A percentile compares a stretch with the other conserved stretches of the same genome.
phyloP scores from a whole-genome alignment of 2,797 vertebrate genomes.

The Nothura maculosa region DNA sequence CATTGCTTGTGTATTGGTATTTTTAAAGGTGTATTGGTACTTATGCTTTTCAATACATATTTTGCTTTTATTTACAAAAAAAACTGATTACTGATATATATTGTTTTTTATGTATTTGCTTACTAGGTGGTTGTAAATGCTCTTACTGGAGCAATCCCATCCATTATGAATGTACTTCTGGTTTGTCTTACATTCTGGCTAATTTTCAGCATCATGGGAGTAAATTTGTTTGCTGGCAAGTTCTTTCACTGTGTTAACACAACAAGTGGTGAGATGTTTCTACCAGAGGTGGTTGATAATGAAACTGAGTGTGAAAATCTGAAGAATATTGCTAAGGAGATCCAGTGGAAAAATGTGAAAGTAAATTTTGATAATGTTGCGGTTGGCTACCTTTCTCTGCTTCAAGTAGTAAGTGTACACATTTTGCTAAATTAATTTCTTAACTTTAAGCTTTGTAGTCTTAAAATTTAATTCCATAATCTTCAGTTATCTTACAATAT shows the following conservation, averaged over 20 bases:
- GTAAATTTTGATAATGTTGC: conserved; percentile 98
- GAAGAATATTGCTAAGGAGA: conserved; percentile 13
- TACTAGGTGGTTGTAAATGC: conserved; percentile 97
- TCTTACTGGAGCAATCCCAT: conserved; percentile 96
- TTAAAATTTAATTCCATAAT: background rate
- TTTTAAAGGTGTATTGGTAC: background rate
- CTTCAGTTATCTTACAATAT: background rate
- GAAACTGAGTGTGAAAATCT: conserved; percentile 35
- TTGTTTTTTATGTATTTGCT: conserved; percentile 21
- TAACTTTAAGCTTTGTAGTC: background rate
- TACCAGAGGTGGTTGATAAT: conserved; percentile 40
- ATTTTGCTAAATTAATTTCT: background rate
- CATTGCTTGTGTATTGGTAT: background rate
- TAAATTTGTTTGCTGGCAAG: conserved; percentile 96
- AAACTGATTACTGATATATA: background rate
- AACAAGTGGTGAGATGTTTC: background rate
- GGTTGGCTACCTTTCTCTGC: conserved; percentile 93
- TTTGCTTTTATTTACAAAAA: background rate
- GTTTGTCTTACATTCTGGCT: conserved; percentile 99
- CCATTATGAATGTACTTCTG: conserved; percentile 98
- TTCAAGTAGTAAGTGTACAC: conserved; percentile 92
- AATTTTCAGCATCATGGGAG: conserved; percentile 99
- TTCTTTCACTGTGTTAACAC: conserved; percentile 87
- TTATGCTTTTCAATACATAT: background rate
- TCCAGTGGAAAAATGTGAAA: conserved; percentile 89